Conservation (phyloP, 2,113 vertebrate species). For the Centropus unirufus region DNA sequence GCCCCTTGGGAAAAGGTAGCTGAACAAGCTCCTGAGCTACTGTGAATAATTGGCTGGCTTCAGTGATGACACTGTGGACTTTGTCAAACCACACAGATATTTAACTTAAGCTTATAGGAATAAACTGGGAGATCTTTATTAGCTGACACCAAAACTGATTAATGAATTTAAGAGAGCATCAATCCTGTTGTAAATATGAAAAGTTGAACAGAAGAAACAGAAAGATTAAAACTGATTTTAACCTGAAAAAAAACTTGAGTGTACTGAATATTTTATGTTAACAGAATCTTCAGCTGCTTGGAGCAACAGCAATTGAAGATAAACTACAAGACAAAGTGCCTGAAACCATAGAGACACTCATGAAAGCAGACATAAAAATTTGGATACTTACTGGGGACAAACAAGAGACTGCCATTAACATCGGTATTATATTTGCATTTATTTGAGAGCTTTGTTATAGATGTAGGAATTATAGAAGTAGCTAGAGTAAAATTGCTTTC, state of each 20-base stretch:
- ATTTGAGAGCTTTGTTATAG: not conserved
- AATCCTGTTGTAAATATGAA: not conserved
- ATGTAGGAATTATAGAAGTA: not conserved
- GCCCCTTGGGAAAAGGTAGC: not conserved
- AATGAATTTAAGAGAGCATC: not conserved
- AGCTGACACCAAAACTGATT: not conserved
- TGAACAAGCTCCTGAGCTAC: not conserved
- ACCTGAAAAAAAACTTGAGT: rapidly evolving
- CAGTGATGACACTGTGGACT: rapidly evolving
- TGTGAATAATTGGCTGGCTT: not conserved
- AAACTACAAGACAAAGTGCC: constrained; percentile 96
- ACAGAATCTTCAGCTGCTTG: constrained; percentile 95
- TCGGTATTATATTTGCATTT: constrained; percentile 78
- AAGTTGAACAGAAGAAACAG: not conserved
- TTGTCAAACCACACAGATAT: not conserved
- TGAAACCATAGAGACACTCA: constrained; percentile 95
- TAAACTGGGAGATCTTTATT: not conserved
- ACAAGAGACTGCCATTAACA: constrained; percentile 98
- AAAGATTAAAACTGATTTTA: not conserved
- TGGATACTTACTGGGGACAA: constrained; percentile 99
- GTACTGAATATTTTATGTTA: not conserved
- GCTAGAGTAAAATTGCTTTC: not conserved
- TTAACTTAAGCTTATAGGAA: not conserved
- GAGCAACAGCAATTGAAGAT: constrained; percentile 97
- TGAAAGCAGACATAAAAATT: constrained; percentile 98